Base-by-base conservation (phyloP, 2,888 invertebrate genomes). In the Adela reaumurella region DNA sequence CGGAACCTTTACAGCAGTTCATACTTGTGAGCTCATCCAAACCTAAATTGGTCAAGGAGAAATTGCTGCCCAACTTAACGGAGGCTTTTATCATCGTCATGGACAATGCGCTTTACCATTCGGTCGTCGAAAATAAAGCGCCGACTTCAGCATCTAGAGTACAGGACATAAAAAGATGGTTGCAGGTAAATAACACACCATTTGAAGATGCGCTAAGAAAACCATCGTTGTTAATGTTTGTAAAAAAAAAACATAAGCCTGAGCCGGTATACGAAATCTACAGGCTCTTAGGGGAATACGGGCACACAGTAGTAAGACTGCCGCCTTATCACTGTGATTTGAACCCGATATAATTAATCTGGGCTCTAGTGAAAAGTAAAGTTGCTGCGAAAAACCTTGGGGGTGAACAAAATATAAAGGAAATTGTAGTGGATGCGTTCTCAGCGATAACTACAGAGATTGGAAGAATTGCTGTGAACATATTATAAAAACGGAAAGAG, bases 71-170 rank as follows among this genome's bases (percentile, higher is more conserved):
- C 16, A 48, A 48, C 17, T 28, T 48, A 45, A 17, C 6, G 14
- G 46, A 45, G 17, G 11, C 42, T 6, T 35, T 41, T 20, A 49
- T 48, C 3, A 45, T 45, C 17, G 49, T 49, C 4, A 19, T 42
- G 19, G 49, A 49, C 17, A 49, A 49, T 49, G 47, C 44, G 5
- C 50, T 44, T 11, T 47, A 47, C 18, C 47, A 50, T 17, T 35
- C 19, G 8, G 20, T 50, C 5, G 19, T 50, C 2, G 44, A 43
- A 17, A 47, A 43, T 11, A 50, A 50, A 47, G 47, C 44, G 16
- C 49, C 49, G 2, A 47, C 46, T 19, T 46, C 47, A 2, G 44
- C 44, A 11, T 18, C 14, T 19, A 43, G 41, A 42, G 47, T 47
- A 11, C 35, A 19, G n/a, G 47, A 50, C n/a, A 42, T 50, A 35